Base-by-base conservation (phyloP, 2,113 vertebrate species). In the Illadopsis cleaveri region DNA sequence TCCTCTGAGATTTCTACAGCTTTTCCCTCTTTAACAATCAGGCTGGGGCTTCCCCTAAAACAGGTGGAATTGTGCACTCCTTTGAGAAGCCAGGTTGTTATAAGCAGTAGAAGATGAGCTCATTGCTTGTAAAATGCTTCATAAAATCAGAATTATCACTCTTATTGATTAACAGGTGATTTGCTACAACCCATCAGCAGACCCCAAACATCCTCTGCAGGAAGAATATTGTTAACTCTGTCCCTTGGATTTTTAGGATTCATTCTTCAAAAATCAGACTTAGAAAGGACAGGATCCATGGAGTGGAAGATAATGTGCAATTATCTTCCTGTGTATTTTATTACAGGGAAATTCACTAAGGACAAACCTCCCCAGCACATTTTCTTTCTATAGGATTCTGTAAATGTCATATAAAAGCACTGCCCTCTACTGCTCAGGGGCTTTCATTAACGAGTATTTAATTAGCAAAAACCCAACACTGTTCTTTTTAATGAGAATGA, bases 361-460 rank as follows among this genome's bases (percentile, higher is more conserved):
- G 53, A 45, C 6, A 37, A 23, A 6, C 12, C 7, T 51, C 38
- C 24, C 22, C 35, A 42, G 42, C 27, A 38, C 54, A 33, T 70
- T 73, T 2, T 1, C 47, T 50, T 27, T 33, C 50, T 37, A 37
- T 21, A 71, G 25, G 17, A 47, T 19, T 69, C 89, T 94, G 14
- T 44, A 54, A 77, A 77, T 90, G 73, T 31, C 3, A 1, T 33
- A 86, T 83, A 89, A 92, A 90, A 90, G 93, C 69, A 93, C 82
- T 97, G 96, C 96, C 96, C 96, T 94, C 96, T 97, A 21, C 96
- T 96, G 96, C 92, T 95, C 90, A 90, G 83, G 80, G 72, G 10
- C 78, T 92, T 92, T 60, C 82, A 71, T 71, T 73, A 95, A 42
- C 1, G 0, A 9, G 3, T 18, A 69, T 57, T 79, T 77, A 62